phyloP scores from a whole-genome alignment of 2,797 vertebrate genomes.

The Synaphobranchus kaupii region DNA sequence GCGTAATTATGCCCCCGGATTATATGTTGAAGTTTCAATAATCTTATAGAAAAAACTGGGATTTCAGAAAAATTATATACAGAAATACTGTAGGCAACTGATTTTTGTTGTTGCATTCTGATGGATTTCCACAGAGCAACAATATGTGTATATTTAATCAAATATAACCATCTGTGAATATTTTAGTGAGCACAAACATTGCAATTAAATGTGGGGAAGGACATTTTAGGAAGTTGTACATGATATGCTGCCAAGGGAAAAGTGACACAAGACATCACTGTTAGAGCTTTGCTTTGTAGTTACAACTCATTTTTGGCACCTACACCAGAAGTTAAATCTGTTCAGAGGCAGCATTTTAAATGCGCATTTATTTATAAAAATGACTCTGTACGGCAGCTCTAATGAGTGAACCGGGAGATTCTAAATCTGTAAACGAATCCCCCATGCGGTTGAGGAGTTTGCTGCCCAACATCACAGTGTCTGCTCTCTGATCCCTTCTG shows the following conservation, averaged over 20 bases:
- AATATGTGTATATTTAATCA: background rate
- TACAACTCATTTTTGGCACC: background rate
- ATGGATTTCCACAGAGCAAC: background rate
- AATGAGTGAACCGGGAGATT: background rate
- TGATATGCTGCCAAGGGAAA: background rate
- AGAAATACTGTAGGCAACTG: background rate
- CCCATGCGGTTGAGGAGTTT: background rate
- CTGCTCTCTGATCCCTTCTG: background rate
- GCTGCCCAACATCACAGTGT: background rate
- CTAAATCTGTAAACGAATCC: background rate
- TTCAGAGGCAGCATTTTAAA: background rate
- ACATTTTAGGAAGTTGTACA: background rate
- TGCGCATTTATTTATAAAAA: background rate
- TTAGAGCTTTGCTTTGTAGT: background rate
- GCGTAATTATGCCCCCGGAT: background rate
- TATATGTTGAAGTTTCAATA: background rate
- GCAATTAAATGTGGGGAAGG: constrained; percentile 12
- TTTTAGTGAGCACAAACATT: background rate
- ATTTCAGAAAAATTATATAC: background rate
- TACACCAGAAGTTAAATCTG: background rate
- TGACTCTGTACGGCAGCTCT: background rate
- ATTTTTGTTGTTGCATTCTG: background rate
- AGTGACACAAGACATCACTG: background rate
- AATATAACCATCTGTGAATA: background rate
- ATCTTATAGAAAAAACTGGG: background rate